These are phyloP conservation scores for Botia almorhae DNA, from an alignment of 2,797 vertebrate species.

Conservation along the genomic window DNA sequence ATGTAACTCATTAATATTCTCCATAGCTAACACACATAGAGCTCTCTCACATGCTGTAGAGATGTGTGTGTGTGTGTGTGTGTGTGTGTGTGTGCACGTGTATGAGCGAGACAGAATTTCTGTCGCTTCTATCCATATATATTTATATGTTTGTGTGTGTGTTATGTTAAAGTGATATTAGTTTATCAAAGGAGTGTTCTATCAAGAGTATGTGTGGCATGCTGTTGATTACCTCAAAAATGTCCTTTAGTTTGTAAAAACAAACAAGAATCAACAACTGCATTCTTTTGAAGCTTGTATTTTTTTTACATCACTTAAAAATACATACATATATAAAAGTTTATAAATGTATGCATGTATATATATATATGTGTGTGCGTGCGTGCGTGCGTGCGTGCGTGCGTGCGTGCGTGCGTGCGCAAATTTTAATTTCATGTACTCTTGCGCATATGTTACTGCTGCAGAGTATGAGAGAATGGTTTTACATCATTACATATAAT, in stretches of 20 bases:
- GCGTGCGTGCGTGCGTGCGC: too few species aligned
- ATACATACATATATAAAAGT: too few species aligned
- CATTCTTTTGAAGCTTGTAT: too few species aligned
- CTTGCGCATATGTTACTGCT: too few species aligned
- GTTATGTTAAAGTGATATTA: not conserved
- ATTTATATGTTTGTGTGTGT: not conserved
- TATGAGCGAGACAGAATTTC: slow-evolving; percentile 4
- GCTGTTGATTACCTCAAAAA: not conserved
- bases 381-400: too few species aligned
- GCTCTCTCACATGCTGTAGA: slow-evolving; percentile 31
- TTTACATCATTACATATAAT: not conserved
- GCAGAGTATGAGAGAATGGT: too few species aligned
- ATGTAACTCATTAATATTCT: slow-evolving; percentile 62
- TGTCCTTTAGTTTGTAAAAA: not conserved
- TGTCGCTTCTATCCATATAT: not conserved
- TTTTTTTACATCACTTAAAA: too few species aligned
- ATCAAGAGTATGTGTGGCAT: not conserved
- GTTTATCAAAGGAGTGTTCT: not conserved
- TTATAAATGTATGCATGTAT: too few species aligned
- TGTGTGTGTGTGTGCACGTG: slow-evolving; percentile 3
- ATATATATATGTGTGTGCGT: too few species aligned
- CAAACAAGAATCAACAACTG: not conserved
- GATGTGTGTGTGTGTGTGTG: slow-evolving; percentile 4
- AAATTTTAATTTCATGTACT: too few species aligned
- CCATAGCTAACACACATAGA: slow-evolving; percentile 40